Evolutionary conservation across 2,797 vertebrate species (phyloP).

Genomic region (Mallotus villosus): DNA sequence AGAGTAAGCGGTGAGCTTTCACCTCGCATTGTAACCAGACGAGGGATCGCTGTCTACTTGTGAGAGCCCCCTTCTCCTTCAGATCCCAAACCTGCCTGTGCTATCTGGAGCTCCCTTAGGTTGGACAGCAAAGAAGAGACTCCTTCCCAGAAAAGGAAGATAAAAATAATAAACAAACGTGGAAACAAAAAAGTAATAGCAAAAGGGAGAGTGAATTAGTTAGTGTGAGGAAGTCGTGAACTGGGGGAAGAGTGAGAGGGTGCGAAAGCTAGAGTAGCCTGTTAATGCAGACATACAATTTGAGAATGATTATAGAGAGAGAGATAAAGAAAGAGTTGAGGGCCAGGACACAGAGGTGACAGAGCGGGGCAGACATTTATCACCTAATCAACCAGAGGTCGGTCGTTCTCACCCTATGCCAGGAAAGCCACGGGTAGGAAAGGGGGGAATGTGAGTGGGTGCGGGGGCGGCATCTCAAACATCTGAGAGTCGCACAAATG

Average conservation of each 20-base stretch:
- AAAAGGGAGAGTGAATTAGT: background rate
- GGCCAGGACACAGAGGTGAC: background rate
- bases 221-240: background rate
- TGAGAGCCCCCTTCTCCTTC: background rate
- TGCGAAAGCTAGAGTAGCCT: too few species aligned
- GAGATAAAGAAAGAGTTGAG: background rate
- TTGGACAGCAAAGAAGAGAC: background rate
- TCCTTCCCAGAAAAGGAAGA: background rate
- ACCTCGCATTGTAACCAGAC: background rate
- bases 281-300: too few species aligned
- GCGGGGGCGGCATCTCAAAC: background rate
- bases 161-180: too few species aligned
- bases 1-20: background rate
- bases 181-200: background rate
- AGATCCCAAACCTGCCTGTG: background rate
- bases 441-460: too few species aligned
- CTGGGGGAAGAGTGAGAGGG: too few species aligned
- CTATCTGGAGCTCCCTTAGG: background rate
- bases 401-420: background rate
- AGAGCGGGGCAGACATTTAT: background rate
- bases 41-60: background rate
- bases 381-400: background rate
- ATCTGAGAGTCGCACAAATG: background rate
- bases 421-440: background rate
- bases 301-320: background rate